Percentiles rank a stretch among this genome's conserved stretches.
Conservation (phyloP, 2,888 invertebrate species). For the Carcina quercana region DNA sequence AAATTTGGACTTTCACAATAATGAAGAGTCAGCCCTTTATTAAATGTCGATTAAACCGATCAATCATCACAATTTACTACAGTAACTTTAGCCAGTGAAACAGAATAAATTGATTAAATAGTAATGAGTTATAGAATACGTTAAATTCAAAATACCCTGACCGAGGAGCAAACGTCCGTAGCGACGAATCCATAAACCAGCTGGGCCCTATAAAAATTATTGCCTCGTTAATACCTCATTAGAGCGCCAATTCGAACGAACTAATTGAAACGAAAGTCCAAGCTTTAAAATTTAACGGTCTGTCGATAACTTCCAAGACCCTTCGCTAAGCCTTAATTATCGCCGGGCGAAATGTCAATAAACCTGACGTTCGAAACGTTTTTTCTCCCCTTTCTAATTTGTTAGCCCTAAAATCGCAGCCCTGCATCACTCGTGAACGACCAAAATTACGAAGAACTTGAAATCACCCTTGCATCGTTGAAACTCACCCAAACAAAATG, state of each 20-base stretch:
- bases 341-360: slow-evolving; percentile 66
- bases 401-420: slow-evolving; percentile 65
- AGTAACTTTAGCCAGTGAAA: no score
- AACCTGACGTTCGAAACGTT: slow-evolving; percentile 58
- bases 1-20: no score
- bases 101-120: no score
- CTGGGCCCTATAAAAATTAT: slow-evolving; percentile 27
- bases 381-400: slow-evolving; percentile 65
- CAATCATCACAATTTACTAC: no score
- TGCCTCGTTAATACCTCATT: slow-evolving; percentile 27
- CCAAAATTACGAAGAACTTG: slow-evolving; percentile 20
- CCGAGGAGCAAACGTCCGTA: no score
- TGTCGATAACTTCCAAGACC: slow-evolving; percentile 47
- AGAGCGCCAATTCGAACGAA: slow-evolving; percentile 28
- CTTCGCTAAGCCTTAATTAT: slow-evolving; percentile 63
- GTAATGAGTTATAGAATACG: no score
- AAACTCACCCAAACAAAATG: background rate
- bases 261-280: slow-evolving; percentile 50
- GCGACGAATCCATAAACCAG: no score
- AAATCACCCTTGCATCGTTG: background rate
- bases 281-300: slow-evolving; percentile 51
- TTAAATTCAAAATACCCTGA: no score
- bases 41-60: no score
- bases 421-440: slow-evolving; percentile 28
- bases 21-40: no score